A percentile compares a stretch with the other conserved stretches of the same genome.
Evolutionary conservation across 2,113 vertebrate genomes (phyloP).

Genomic region (Campylomormyrus numenius): DNA sequence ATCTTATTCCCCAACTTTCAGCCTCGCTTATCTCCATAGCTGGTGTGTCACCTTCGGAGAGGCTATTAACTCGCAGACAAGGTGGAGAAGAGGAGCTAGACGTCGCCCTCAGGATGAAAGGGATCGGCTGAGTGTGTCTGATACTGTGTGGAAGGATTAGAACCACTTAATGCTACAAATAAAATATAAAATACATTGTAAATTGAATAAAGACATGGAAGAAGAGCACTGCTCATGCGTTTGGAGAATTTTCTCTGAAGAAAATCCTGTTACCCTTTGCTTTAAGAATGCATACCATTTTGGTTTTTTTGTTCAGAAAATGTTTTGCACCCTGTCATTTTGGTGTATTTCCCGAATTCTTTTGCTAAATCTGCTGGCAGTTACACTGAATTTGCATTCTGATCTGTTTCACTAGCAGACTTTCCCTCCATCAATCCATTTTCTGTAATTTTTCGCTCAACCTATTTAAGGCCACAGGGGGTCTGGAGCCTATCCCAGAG

Average conservation of each 20-base stretch:
- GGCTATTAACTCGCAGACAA: slow-evolving; percentile 35
- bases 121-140: not conserved
- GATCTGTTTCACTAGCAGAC: not conserved
- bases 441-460: too few species aligned
- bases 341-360: not conserved
- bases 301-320: not conserved
- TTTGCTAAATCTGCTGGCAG: not conserved
- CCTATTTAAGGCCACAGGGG: too few species aligned
- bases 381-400: not conserved
- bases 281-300: not conserved
- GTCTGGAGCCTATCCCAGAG: too few species aligned
- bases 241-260: not conserved
- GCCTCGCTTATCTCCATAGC: slow-evolving; percentile 31
- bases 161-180: not conserved
- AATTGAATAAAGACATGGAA: not conserved
- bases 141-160: slow-evolving; percentile 10
- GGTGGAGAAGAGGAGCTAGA: slow-evolving; percentile 11
- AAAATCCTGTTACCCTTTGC: not conserved
- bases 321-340: not conserved
- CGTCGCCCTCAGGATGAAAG: slow-evolving; percentile 18
- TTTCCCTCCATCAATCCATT: not conserved
- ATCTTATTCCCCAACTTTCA: slow-evolving; percentile 28
- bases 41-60: slow-evolving; percentile 31
- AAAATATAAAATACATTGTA: not conserved
- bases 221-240: not conserved